phyloP scores from a whole-genome alignment of 2,888 invertebrate species.

The Phytoseiulus persimilis region DNA sequence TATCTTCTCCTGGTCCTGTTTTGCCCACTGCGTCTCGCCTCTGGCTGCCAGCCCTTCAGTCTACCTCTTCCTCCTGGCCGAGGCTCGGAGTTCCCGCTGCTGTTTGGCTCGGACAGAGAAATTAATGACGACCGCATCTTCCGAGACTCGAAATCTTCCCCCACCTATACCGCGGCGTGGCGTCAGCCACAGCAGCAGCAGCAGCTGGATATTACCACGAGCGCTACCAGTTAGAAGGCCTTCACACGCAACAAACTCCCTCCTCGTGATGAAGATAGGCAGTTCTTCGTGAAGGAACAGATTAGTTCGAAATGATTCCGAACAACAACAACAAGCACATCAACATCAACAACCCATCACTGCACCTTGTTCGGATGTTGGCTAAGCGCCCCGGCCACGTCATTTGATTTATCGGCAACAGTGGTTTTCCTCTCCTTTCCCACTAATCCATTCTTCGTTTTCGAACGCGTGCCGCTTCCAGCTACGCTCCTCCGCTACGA shows the following conservation, averaged over 20 bases:
- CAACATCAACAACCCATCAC: neutral
- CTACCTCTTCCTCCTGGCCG: neutral
- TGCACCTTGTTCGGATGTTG: neutral
- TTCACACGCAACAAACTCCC: neutral
- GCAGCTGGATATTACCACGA: neutral
- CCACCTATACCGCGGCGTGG: neutral
- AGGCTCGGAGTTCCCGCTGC: neutral
- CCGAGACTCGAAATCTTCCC: neutral
- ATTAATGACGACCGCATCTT: neutral
- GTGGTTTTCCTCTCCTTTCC: too few relatives aligned
- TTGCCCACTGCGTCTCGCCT: neutral
- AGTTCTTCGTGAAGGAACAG: slow-evolving; percentile 5
- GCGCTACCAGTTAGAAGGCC: neutral
- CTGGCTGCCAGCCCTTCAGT: neutral
- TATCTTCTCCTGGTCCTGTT: neutral
- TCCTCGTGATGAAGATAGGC: neutral
- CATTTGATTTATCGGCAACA: neutral
- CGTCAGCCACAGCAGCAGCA: neutral
- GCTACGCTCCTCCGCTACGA: too few relatives aligned
- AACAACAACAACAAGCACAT: neutral
- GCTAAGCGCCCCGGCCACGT: neutral
- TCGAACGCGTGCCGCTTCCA: too few relatives aligned
- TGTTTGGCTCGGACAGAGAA: neutral
- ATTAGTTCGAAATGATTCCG: neutral
- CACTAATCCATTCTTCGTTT: too few relatives aligned